A percentile compares a stretch with the other conserved stretches of the same genome.
These are phyloP conservation scores for Solen grandis DNA, from an alignment of 1,140 invertebrate genomes.

Conservation along the genomic window DNA sequence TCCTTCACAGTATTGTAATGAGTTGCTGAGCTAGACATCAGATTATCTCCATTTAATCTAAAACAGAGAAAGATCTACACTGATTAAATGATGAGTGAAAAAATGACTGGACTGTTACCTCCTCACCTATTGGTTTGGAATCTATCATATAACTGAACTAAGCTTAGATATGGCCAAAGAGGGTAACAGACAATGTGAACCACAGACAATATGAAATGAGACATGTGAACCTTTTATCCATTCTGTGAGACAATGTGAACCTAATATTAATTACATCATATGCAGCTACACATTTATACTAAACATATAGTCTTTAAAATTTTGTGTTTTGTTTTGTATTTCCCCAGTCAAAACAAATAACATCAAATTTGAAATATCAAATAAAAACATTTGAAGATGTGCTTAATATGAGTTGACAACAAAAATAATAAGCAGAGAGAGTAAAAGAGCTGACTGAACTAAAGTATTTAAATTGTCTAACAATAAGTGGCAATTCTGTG, in stretches of 20 bases:
- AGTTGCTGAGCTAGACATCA: constrained; percentile 37
- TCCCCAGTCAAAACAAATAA: no score
- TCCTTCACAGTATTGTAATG: constrained; percentile 43
- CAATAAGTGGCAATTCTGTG: no score
- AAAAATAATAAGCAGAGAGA: no score
- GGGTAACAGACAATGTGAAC: not conserved
- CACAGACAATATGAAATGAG: not conserved
- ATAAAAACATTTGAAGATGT: no score
- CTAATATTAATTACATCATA: no score
- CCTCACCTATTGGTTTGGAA: not conserved
- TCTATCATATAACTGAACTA: not conserved
- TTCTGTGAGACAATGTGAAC: not conserved
- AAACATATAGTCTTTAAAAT: no score
- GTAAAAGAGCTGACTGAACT: no score
- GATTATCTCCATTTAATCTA: constrained; percentile 51
- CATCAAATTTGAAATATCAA: no score
- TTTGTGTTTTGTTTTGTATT: no score
- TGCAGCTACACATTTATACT: no score
- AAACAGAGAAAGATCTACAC: not conserved
- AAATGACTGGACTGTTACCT: not conserved
- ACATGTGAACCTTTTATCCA: not conserved
- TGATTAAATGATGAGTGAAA: not conserved
- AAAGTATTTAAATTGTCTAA: no score
- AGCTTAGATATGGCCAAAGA: not conserved
- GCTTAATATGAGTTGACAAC: no score